Base-by-base conservation (phyloP, 2,113 vertebrate species). In the Falcunculus frontatus region DNA sequence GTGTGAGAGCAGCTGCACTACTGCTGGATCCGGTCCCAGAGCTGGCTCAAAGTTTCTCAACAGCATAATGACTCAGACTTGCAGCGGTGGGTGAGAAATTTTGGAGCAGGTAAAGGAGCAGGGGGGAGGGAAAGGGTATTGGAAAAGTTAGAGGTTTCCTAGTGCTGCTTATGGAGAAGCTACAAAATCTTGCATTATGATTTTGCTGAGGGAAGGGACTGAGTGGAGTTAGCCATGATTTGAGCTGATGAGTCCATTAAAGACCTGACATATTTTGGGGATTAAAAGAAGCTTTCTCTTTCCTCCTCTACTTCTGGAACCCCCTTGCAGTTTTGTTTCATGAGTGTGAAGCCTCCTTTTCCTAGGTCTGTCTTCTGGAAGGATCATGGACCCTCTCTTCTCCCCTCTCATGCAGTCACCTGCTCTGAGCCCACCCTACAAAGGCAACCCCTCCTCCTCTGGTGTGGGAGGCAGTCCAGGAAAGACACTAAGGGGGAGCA, bases 1-100 rank as follows among this genome's bases (percentile, higher is more conserved):
- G 52, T 95, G 95, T 95, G 89, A 92, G 89, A 93, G 90, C 96
- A 97, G 95, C 96, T 96, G 94, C 72, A 37, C 80, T 77, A 82
- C 76, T 81, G 89, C 93, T 96, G 95, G 96, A 96, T 73, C 39
- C 1, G 6, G 42, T 95, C 96, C 96, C 94, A 90, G 96, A 87
- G 60, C 95, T 92, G 80, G 89, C 96, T 97, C 67, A 53, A 75
- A 95, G 80, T 90, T 93, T 84, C 83, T 95, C 89, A 84, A 79
- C 83, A 92, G 73, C 30, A 23, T 86, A 93, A 90, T 96, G 94
- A 89, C 80, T 97, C 89, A 95, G 91, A 91, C 76, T 90, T 95
- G 91, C 91, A 95, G 89, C 55, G 93, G 56, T 90, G 89, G 76
- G 68, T 93, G 93, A 95, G 93, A 95, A 93, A 84, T 92, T 84